Base-by-base conservation (phyloP, 2,888 invertebrate genomes). In the Archaeoteleia sp. region DNA sequence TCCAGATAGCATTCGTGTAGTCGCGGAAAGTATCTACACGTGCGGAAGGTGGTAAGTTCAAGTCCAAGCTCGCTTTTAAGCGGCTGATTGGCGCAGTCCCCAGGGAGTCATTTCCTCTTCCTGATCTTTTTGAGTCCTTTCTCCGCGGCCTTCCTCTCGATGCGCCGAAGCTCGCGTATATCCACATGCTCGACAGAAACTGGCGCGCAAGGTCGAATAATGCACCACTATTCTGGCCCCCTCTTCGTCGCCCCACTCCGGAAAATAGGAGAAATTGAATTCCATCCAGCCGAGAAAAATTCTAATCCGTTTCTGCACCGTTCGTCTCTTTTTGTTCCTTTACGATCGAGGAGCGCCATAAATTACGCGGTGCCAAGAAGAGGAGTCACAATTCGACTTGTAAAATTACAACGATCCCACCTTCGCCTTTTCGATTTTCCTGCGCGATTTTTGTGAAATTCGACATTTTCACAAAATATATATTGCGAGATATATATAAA, bases 11-110 rank as follows among this genome's bases (percentile, higher is more conserved):
- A 9, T 46, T 35, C 49, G 54, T 12, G 42, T 42, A 42, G 37
- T 30, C 39, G 27, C 29, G 51, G 42, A 29, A 25, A 32, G 39
- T 29, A 35, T 39, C 25, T 20, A 45, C 20, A 20, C 29, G 62
- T 25, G 55, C 13, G 39, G 35, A 51, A 23, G 43, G 29, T 35
- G 55, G 58, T 62, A 73, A 75, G 76, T 78, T 79, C 48, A 70
- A 76, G 74, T 67, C 42, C 42, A 60, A 29, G 66, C 58, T 68
- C 63, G 66, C 72, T 73, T n/a, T 75, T 75, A 70, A 61, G 73
- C 69, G 77, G 76, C 78, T 82, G 82, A 83, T 83, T 81, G 82
- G 82, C 74, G 71, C 73, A 73, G 74, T 72, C 81, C 77, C 80
- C 49, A 17, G 78, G 78, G 83, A 80, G 79, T 78, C 80, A 79